Evolutionary conservation across 2,113 vertebrate species (phyloP).

Genomic region (Eulemur macaco): DNA sequence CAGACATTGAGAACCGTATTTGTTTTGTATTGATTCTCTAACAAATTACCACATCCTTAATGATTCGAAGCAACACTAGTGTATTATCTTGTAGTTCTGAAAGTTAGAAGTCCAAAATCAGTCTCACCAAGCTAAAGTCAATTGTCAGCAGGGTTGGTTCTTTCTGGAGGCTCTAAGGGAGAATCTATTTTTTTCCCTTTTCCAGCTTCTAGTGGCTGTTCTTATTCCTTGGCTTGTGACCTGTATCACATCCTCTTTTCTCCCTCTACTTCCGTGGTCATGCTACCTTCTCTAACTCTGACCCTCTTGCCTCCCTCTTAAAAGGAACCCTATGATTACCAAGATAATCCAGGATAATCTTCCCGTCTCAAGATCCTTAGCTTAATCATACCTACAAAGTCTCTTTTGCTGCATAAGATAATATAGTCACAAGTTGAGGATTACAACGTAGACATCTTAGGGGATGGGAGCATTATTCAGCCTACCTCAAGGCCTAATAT

Average conservation of each 20-base stretch:
- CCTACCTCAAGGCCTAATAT: neutral
- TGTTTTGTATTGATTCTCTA: neutral
- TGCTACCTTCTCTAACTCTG: neutral
- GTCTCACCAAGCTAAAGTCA: neutral
- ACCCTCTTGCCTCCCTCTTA: neutral
- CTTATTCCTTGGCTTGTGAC: neutral
- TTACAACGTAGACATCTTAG: neutral
- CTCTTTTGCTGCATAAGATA: neutral
- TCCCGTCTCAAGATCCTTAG: neutral
- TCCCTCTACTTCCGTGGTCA: neutral
- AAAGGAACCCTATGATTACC: neutral
- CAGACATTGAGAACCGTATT: neutral
- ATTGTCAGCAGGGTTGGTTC: neutral
- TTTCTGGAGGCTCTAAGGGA: neutral
- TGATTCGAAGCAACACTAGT: neutral
- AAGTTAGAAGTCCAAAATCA: neutral
- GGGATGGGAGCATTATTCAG: neutral
- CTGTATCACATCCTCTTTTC: neutral
- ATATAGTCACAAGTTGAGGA: neutral
- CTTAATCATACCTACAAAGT: neutral
- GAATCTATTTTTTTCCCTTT: neutral
- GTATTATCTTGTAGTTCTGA: neutral
- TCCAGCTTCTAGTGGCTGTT: neutral
- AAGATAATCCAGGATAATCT: neutral
- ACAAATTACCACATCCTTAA: neutral